Evolutionary conservation across 2,888 invertebrate species (phyloP).

Genomic region (Athetis lepigone): DNA sequence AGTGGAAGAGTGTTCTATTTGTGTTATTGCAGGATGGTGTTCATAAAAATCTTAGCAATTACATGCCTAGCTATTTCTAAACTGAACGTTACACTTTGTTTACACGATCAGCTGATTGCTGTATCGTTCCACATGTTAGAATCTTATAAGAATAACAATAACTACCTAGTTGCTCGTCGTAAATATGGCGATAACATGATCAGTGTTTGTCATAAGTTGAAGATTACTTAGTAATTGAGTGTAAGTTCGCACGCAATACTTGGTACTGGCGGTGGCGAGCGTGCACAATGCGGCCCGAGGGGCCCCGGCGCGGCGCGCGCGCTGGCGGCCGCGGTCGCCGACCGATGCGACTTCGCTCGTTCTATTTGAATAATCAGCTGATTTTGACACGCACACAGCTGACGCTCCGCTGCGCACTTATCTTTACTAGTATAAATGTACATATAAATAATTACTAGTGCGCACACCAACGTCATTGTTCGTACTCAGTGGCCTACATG

Average conservation of each 20-base stretch:
- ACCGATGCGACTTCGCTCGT: slow-evolving; percentile 83
- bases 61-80: slow-evolving; percentile 47
- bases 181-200: slow-evolving; percentile 23
- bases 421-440: slow-evolving; percentile 74
- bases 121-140: slow-evolving; percentile 72
- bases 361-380: slow-evolving; percentile 91
- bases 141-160: slow-evolving; percentile 74
- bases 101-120: slow-evolving; percentile 89
- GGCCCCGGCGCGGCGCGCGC: slow-evolving; percentile 63
- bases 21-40: slow-evolving; percentile 54
- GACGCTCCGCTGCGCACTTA: slow-evolving; percentile 85
- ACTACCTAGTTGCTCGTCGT: slow-evolving; percentile 22
- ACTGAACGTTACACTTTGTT: slow-evolving; percentile 77
- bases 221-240: slow-evolving; percentile 42
- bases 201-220: slow-evolving; percentile 27
- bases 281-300: slow-evolving; percentile 43
- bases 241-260: slow-evolving; percentile 41
- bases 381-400: slow-evolving; percentile 91
- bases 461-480: slow-evolving; percentile 70
- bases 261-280: slow-evolving; percentile 51
- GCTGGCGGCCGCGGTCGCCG: slow-evolving; percentile 80
- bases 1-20: slow-evolving; percentile 53
- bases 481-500: slow-evolving; percentile 67
- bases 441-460: slow-evolving; percentile 69
- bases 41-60: slow-evolving; percentile 46